phyloP scores from a whole-genome alignment of 2,888 invertebrate species.

The Agrenia bidenticulata region DNA sequence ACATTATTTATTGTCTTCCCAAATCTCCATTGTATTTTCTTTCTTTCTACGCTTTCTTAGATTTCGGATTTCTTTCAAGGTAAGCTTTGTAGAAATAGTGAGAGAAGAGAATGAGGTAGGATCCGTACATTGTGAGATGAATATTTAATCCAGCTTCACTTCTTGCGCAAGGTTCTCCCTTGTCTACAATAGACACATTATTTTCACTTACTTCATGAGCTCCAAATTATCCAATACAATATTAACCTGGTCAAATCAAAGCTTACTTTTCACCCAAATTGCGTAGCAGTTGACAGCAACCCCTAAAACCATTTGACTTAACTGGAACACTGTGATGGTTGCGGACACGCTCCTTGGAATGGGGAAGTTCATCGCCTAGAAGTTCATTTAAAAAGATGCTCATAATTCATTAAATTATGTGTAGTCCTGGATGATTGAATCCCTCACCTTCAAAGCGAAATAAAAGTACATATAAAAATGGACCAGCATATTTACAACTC shows the following conservation, averaged over 20 bases:
- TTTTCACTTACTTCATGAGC: too few species aligned
- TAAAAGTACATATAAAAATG: conserved; percentile 38
- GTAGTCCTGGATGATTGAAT: neutral
- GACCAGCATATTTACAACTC: conserved; percentile 33
- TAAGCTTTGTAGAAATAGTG: conserved; percentile 42
- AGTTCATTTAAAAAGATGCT: neutral
- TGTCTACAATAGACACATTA: conserved; percentile 19
- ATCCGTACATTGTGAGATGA: conserved; percentile 40
- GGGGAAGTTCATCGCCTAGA: conserved; percentile 29
- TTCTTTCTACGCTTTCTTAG: neutral
- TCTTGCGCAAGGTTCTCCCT: conserved; percentile 33
- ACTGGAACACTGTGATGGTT: conserved; percentile 29
- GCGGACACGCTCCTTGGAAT: conserved; percentile 31
- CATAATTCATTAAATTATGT: neutral
- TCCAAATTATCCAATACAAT: neutral
- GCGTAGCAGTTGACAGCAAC: conserved; percentile 29
- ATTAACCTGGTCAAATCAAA: neutral
- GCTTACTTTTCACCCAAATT: conserved; percentile 32
- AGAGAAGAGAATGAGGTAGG: conserved; percentile 41
- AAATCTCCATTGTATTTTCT: too few species aligned
- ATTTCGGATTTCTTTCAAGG: conserved; percentile 24
- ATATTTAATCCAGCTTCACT: conserved; percentile 33
- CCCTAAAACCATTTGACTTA: conserved; percentile 37
- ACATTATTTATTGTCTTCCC: too few species aligned
- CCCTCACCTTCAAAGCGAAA: conserved; percentile 30